These are phyloP conservation scores for Choloepus didactylus DNA, from an alignment of 2,797 vertebrate genomes.

Conservation along the genomic window DNA sequence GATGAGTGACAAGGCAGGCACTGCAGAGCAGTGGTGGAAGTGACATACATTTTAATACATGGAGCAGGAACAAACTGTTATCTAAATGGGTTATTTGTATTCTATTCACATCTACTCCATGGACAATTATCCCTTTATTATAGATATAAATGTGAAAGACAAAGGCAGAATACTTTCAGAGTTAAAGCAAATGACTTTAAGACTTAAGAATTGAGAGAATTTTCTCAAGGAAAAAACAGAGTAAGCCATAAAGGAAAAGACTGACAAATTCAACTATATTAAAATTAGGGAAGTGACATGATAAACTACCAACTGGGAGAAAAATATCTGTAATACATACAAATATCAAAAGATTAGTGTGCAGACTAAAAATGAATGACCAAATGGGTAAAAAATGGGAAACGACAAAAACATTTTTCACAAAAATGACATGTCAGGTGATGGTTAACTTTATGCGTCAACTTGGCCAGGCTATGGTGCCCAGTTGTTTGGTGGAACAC, in stretches of 20 bases:
- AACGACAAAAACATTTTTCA: too few species aligned
- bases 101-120: neutral
- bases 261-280: neutral
- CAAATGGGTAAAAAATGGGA: too few species aligned
- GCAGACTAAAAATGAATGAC: too few species aligned
- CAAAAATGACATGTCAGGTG: too few species aligned
- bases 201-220: neutral
- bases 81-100: neutral
- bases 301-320: neutral
- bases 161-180: neutral
- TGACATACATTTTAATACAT: neutral
- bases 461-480: too few species aligned
- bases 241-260: neutral
- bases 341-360: neutral
- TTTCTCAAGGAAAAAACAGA: neutral
- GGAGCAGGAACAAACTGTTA: neutral
- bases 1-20: neutral
- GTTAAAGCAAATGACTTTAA: neutral
- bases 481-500: too few species aligned
- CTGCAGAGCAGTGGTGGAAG: neutral
- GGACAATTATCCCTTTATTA: neutral
- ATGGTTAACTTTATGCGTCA: too few species aligned
- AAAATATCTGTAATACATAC: neutral
- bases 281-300: neutral
- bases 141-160: neutral